Evolutionary conservation across 1,140 invertebrate species (phyloP).

Genomic region (Tetramorium alpestre): DNA sequence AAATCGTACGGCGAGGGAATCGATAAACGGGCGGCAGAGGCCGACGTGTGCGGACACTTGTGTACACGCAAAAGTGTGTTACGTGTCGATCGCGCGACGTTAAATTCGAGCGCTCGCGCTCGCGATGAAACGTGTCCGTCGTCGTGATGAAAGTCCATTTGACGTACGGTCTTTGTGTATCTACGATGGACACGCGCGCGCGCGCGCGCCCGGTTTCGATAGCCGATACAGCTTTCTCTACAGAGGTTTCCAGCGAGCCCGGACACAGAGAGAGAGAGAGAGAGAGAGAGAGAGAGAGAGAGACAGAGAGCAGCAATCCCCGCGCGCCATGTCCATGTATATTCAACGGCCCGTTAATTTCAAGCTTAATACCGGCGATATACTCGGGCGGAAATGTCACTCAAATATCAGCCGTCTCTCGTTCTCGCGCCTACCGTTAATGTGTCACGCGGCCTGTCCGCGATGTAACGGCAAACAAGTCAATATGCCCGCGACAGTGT

Average conservation of each 20-base stretch:
- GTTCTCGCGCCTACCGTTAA: conserved; percentile 26
- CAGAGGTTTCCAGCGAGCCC: conserved; percentile 16
- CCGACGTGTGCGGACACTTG: conserved; percentile 11
- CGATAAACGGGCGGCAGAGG: conserved; percentile 8
- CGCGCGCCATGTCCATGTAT: conserved; percentile 16
- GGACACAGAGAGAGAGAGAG: not conserved
- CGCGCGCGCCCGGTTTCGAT: conserved; percentile 30
- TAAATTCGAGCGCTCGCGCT: conserved; percentile 39
- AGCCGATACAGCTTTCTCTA: conserved; percentile 28
- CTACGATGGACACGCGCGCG: conserved; percentile 1
- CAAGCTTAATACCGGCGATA: conserved; percentile 60
- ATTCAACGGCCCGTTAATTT: conserved; percentile 56
- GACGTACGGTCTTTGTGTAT: conserved; percentile 50
- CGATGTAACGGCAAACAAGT: conserved; percentile 46
- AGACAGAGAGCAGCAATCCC: not conserved
- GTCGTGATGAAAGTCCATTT: conserved; percentile 42
- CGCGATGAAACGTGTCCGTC: conserved; percentile 8
- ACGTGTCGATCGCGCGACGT: conserved; percentile 5
- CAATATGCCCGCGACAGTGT: conserved; percentile 28
- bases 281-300: no score
- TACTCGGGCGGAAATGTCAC: conserved; percentile 58
- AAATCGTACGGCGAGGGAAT: conserved; percentile 25
- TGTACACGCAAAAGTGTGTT: conserved; percentile 23
- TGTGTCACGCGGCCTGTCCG: not conserved
- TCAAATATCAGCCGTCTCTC: conserved; percentile 57